Evolutionary conservation across 1,140 invertebrate species (phyloP), one percentile per base, ranked within the genome.

Genomic region (Rhopalosiphum padi): DNA sequence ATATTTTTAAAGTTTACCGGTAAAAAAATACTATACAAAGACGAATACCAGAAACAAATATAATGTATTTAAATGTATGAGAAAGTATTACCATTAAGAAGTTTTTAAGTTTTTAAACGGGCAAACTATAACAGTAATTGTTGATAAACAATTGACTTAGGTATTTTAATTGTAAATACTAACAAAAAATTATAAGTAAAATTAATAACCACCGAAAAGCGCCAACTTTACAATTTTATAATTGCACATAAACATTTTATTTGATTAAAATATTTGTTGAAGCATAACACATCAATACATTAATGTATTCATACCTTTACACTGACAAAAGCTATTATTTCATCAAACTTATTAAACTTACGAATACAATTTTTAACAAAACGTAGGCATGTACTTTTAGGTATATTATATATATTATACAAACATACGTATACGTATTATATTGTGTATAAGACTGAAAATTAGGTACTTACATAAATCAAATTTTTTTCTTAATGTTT

Each of bases 391-490:
- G 2, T 48, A 87, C 18, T 22, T 37, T 2, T 41, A 41, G 41
- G 41, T 48, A 35, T 46, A 48, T 88, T 48, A 88, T 87, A 88
- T 48, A 0, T 88, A 48, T 48, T 46, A 48, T 46, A 87, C 43
- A 87, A 46, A n/a, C 11, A 46, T 41, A 82, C 35, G 41, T 35
- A 46, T 41, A 82, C 35, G 41, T 35, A 83, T 9, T 23, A 41
- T 85, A 9, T 23, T 41, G 30, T 21, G 2, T 48, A 51, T 48
- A 88, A 88, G 11, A 35, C n/a, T 35, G 22, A 51, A 55, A 55
- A 89, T 89, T 25, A 89, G 35, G 53, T 35, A n/a, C 30, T 11
- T 15, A n/a, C 43, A 88, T 90, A 89, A 89, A 89, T 90, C 51
- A 30, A 48, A 18, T 43, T 90, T 90, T 90, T 25, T 25, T 60